phyloP scores from a whole-genome alignment of 2,797 vertebrate genomes.

The Masticophis lateralis region DNA sequence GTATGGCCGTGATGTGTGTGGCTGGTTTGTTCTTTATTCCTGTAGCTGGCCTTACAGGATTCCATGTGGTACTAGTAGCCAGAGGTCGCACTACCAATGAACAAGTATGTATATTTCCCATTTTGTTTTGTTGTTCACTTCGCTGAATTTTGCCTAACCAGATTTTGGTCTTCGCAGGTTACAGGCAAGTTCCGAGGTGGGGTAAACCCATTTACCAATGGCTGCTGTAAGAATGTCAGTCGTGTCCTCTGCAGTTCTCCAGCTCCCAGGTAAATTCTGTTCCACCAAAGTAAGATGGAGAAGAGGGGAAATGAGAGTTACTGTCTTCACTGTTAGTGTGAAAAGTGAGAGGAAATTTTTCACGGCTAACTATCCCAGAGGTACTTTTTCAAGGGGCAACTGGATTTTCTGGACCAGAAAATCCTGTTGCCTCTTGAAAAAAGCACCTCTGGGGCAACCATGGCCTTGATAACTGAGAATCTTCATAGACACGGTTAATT shows the following conservation, averaged over 20 bases:
- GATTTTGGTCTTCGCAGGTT: slow-evolving; percentile 73
- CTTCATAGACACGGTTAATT: background rate
- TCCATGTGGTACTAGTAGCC: slow-evolving; percentile 95
- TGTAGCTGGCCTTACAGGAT: slow-evolving; percentile 93
- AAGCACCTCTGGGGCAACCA: too few species aligned
- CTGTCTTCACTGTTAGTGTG: background rate
- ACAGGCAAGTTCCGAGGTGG: slow-evolving; percentile 97
- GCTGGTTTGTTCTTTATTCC: slow-evolving; percentile 96
- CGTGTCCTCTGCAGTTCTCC: slow-evolving; percentile 94
- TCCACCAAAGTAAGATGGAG: background rate
- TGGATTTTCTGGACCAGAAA: background rate
- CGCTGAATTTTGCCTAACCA: accelerated
- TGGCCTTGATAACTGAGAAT: too few species aligned
- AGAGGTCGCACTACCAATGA: slow-evolving; percentile 96
- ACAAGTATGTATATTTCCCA: slow-evolving; percentile 73
- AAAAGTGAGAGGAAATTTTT: background rate
- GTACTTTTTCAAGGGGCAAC: background rate
- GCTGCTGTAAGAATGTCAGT: slow-evolving; percentile 89
- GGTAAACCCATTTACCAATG: slow-evolving; percentile 95
- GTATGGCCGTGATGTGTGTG: slow-evolving; percentile 97
- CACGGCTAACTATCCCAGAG: background rate
- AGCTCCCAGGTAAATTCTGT: slow-evolving; percentile 83
- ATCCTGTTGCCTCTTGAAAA: too few species aligned
- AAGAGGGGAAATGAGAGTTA: background rate
- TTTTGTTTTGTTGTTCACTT: accelerated